A percentile compares a stretch with the other conserved stretches of the same genome.
phyloP scores from a whole-genome alignment of 1,140 invertebrate species.

The Ruditapes philippinarum region DNA sequence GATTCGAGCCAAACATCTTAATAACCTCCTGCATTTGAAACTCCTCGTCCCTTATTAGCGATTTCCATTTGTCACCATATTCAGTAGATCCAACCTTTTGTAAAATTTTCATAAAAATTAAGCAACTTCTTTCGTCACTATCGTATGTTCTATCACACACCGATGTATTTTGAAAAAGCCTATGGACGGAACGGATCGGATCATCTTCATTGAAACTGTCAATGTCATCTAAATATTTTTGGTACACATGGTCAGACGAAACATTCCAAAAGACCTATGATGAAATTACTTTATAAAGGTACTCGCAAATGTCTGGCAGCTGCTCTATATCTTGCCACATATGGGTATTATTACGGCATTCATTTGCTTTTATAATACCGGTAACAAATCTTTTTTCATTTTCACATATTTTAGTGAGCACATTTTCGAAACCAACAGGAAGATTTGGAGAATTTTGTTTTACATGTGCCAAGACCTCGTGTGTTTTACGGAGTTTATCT shows the following conservation, averaged over 20 bases:
- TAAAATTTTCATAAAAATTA: not conserved
- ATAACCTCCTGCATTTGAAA: not conserved
- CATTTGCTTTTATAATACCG: not conserved
- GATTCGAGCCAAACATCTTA: not conserved
- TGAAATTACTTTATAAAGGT: not conserved
- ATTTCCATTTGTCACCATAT: not conserved
- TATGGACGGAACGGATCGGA: not conserved
- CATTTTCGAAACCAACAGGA: not conserved
- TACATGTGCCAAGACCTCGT: not conserved
- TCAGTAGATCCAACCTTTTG: not conserved
- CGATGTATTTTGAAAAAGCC: not conserved
- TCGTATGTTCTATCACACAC: not conserved
- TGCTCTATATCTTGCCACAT: not conserved
- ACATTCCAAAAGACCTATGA: slow-evolving; percentile 9
- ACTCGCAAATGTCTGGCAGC: not conserved
- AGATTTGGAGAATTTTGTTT: not conserved
- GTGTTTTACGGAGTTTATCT: not conserved
- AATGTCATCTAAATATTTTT: not conserved
- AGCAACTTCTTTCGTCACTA: not conserved
- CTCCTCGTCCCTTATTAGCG: not conserved
- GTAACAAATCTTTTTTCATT: not conserved
- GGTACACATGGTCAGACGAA: not conserved
- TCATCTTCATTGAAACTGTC: not conserved
- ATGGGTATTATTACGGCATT: not conserved
- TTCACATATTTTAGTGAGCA: not conserved